Percentiles rank a stretch among this genome's conserved stretches.
Evolutionary conservation across 2,113 vertebrate species (phyloP).

Genomic region (Pogona vitticeps): DNA sequence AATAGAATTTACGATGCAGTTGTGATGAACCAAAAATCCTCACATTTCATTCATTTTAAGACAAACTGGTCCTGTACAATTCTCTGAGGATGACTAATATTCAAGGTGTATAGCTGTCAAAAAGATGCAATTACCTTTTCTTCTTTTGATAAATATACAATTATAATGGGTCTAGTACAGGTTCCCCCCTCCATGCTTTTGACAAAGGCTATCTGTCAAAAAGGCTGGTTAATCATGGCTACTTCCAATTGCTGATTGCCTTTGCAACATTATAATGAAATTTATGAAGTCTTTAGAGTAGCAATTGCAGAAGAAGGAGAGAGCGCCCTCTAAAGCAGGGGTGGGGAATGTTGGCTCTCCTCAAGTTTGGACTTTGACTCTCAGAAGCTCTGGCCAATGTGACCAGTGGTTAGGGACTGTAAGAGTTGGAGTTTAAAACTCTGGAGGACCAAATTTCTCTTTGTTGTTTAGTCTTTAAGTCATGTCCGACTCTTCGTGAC

Average conservation of each 20-base stretch:
- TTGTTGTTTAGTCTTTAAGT: too few species aligned
- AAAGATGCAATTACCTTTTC: constrained; percentile 19
- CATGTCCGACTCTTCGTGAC: too few species aligned
- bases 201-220: constrained; percentile 28
- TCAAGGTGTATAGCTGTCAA: constrained; percentile 26
- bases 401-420: neutral
- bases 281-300: neutral
- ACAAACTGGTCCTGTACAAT: constrained; percentile 4
- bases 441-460: too few species aligned
- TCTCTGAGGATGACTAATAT: constrained; percentile 39
- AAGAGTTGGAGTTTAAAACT: neutral
- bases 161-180: neutral
- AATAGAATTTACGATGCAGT: constrained; percentile 3
- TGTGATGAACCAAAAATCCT: constrained; percentile 4
- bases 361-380: neutral
- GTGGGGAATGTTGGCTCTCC: neutral
- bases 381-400: neutral
- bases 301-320: constrained; percentile 16
- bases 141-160: constrained; percentile 37
- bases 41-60: constrained; percentile 42
- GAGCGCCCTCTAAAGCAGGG: neutral
- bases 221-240: constrained; percentile 7
- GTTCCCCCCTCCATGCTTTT: neutral
- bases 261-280: constrained; percentile 24
- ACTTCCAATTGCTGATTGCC: constrained; percentile 13